A percentile compares a stretch with the other conserved stretches of the same genome.
phyloP scores from a whole-genome alignment of 1,140 invertebrate species.

The Drosophila nigromelanica region DNA sequence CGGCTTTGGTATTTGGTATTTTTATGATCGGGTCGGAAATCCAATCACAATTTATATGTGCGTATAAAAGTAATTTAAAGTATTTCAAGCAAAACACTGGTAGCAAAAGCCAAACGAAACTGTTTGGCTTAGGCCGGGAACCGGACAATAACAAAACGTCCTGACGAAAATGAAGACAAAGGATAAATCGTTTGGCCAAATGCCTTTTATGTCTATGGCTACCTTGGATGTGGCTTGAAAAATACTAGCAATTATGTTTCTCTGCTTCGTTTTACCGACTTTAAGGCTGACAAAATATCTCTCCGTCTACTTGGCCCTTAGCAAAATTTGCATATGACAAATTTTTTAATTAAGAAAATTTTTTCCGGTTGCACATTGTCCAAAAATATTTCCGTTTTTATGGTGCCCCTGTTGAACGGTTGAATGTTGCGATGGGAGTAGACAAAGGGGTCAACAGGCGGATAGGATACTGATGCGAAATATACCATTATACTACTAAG shows the following conservation, averaged over 20 bases:
- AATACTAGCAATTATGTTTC: conserved; percentile 26
- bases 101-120: conserved; percentile 56
- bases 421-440: conserved; percentile 7
- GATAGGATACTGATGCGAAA: neutral
- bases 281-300: conserved; percentile 9
- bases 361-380: conserved; percentile 18
- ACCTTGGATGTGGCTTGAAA: conserved; percentile 4
- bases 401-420: conserved; percentile 24
- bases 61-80: conserved; percentile 70
- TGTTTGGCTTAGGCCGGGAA: conserved; percentile 55
- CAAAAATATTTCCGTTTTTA: conserved; percentile 5
- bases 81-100: conserved; percentile 43
- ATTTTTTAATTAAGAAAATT: conserved; percentile 74
- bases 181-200: conserved; percentile 26
- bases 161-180: conserved; percentile 11
- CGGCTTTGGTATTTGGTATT: conserved; percentile 15
- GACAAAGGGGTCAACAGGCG: conserved; percentile 9
- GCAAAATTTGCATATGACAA: conserved; percentile 71
- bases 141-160: conserved; percentile 25
- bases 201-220: neutral
- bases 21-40: conserved; percentile 53
- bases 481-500: neutral
- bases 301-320: neutral
- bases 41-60: conserved; percentile 71
- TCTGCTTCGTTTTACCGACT: neutral